These are phyloP conservation scores for Fissipunctia ypsillon DNA, from an alignment of 2,888 invertebrate species.

Conservation along the genomic window DNA sequence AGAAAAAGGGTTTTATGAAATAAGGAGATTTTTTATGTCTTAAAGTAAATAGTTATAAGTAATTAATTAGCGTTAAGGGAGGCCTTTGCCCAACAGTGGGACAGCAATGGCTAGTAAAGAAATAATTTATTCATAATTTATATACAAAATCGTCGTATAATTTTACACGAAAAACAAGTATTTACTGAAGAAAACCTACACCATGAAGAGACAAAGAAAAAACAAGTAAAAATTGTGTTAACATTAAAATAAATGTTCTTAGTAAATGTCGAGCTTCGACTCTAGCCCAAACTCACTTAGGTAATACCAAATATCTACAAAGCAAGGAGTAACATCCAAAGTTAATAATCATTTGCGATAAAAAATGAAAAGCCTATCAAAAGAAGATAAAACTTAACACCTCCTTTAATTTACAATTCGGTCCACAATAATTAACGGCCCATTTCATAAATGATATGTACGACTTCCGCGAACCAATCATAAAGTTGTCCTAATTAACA, in stretches of 20 bases:
- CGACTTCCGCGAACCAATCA: conserved; percentile 29
- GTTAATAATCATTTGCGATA: conserved; percentile 17
- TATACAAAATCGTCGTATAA: too few relatives aligned
- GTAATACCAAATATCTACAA: not conserved
- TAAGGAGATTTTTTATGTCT: too few relatives aligned
- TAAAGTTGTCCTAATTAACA: conserved; percentile 29
- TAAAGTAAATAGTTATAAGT: too few relatives aligned
- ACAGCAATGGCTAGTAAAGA: too few relatives aligned
- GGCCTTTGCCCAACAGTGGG: too few relatives aligned
- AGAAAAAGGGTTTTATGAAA: too few relatives aligned
- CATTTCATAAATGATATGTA: conserved; percentile 34
- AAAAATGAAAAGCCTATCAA: conserved; percentile 22
- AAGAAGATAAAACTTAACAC: conserved; percentile 10
- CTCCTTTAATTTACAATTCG: conserved; percentile 10
- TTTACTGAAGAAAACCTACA: not conserved
- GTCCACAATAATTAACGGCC: conserved; percentile 35
- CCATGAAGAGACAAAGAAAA: not conserved
- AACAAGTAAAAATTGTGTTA: not conserved
- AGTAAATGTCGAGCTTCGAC: too few relatives aligned
- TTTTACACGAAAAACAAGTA: too few relatives aligned
- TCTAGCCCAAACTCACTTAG: not conserved
- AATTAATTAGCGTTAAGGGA: too few relatives aligned
- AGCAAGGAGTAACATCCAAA: not conserved
- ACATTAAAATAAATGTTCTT: not conserved
- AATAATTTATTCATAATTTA: too few relatives aligned